Evolutionary conservation across 2,113 vertebrate genomes (phyloP).

Genomic region (Chaenocephalus aceratus): DNA sequence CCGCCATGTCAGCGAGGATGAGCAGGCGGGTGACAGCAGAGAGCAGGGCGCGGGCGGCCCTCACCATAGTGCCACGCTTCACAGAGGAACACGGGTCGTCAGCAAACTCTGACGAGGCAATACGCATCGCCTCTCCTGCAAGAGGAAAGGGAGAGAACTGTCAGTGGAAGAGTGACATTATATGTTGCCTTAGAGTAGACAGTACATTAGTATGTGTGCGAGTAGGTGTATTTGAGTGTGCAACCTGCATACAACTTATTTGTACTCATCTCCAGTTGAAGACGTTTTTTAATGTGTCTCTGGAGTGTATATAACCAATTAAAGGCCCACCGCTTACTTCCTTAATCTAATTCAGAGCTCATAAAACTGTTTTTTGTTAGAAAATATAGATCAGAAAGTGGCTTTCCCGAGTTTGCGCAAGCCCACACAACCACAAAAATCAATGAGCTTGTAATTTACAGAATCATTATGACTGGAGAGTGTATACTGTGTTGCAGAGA

Average conservation of each 20-base stretch:
- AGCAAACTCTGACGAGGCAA: slow-evolving; percentile 95
- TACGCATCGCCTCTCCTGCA: slow-evolving; percentile 94
- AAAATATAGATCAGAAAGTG: neutral
- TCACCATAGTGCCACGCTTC: slow-evolving; percentile 98
- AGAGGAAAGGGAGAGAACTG: neutral
- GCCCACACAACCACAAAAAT: neutral
- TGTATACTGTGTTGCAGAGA: slow-evolving; percentile 3
- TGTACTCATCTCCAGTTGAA: neutral
- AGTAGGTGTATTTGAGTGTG: neutral
- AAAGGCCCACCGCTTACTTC: neutral
- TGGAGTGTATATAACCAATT: neutral
- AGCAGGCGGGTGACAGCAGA: slow-evolving; percentile 97
- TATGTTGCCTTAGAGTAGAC: neutral
- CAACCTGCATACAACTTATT: no score
- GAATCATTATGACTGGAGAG: neutral
- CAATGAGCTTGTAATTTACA: neutral
- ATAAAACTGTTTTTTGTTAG: neutral
- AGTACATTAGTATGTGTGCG: neutral
- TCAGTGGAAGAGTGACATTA: neutral
- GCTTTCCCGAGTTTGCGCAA: neutral
- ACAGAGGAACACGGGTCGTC: slow-evolving; percentile 98
- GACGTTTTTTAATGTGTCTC: neutral
- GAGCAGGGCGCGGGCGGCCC: slow-evolving; percentile 93
- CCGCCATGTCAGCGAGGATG: slow-evolving; percentile 98
- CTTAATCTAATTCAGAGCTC: neutral